Evolutionary conservation across 2,797 vertebrate species (phyloP).

Genomic region (Macrochelys suwanniensis): DNA sequence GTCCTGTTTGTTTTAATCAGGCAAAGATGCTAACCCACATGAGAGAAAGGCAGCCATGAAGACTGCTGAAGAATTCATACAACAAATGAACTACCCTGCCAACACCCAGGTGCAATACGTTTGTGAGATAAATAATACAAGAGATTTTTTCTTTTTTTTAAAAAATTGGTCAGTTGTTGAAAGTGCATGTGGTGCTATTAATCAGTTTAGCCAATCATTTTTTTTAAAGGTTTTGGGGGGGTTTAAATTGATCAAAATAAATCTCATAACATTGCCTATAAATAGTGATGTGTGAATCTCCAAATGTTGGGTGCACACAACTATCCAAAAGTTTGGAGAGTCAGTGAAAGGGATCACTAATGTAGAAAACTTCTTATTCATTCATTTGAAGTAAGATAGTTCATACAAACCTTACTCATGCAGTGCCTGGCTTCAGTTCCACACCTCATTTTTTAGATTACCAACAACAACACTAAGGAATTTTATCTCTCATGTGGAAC

Average conservation of each 20-base stretch:
- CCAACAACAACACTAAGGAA: background rate
- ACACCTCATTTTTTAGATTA: background rate
- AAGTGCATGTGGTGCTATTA: background rate
- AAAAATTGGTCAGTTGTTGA: background rate
- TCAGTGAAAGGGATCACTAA: background rate
- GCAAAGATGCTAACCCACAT: conserved; percentile 88
- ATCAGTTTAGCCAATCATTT: background rate
- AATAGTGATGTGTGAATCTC: background rate
- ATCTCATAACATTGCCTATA: background rate
- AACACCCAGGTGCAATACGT: conserved; percentile 86
- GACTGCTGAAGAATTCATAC: conserved; percentile 90
- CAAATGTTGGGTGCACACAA: background rate
- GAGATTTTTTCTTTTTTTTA: background rate
- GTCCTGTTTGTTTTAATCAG: conserved; percentile 76
- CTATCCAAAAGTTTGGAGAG: background rate
- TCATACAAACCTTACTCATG: background rate
- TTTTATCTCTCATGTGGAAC: no score
- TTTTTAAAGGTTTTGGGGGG: no score
- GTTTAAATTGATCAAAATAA: background rate
- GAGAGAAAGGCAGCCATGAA: conserved; percentile 94
- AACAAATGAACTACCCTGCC: conserved; percentile 90
- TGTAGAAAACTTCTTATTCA: background rate
- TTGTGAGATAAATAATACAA: background rate
- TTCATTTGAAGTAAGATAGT: background rate
- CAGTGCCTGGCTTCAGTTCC: background rate